Percentiles rank a stretch among this genome's conserved stretches.
Conservation (phyloP, 2,888 invertebrate species). For the Eurytoma californica region DNA sequence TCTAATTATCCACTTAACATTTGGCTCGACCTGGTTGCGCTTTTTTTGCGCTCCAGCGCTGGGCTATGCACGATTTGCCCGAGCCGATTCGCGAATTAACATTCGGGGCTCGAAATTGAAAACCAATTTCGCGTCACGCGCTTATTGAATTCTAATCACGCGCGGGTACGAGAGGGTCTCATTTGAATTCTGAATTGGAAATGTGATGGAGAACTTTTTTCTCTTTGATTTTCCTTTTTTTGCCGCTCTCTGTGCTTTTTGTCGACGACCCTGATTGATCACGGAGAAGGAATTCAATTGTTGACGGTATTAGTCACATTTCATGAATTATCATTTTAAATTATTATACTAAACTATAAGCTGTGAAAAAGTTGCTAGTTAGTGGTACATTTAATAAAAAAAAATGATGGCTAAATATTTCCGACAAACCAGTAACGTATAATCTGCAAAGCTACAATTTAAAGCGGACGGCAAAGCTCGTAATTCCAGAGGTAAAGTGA, state of each 20-base stretch:
- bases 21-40: background rate
- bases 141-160: slow-evolving; percentile 52
- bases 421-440: no score
- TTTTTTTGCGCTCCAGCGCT: background rate
- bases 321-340: no score
- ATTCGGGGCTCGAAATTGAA: slow-evolving; percentile 44
- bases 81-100: slow-evolving; percentile 29
- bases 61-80: slow-evolving; percentile 2
- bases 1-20: slow-evolving; percentile 35
- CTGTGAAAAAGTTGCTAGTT: no score
- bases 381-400: no score
- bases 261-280: slow-evolving; percentile 4
- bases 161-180: slow-evolving; percentile 19
- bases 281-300: no score
- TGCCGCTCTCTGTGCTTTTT: background rate
- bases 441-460: no score
- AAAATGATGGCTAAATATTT: no score
- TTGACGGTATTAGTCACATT: no score
- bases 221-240: background rate
- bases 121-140: slow-evolving; percentile 38
- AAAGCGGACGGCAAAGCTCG: no score
- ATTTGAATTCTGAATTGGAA: slow-evolving; percentile 44
- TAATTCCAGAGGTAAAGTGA: no score
- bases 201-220: slow-evolving; percentile 16
- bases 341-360: no score